Conservation (phyloP, 1,140 invertebrate species). For the Euborellia annulipes region DNA sequence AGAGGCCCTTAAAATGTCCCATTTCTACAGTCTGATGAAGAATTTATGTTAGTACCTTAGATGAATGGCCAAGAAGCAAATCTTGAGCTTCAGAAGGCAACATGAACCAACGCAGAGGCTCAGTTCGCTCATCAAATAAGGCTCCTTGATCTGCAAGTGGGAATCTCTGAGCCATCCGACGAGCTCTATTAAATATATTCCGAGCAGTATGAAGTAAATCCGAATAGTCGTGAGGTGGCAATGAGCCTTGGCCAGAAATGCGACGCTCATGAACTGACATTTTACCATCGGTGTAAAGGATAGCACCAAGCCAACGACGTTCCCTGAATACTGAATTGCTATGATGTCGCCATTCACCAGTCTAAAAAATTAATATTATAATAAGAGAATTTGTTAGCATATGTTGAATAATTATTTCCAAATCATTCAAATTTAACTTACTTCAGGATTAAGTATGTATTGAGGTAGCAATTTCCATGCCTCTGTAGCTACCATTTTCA, state of each 20-base stretch:
- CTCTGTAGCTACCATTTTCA: constrained; percentile 75
- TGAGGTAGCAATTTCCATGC: constrained; percentile 81
- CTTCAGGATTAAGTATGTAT: constrained; percentile 64
- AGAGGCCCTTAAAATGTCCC: too few relatives aligned
- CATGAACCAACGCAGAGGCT: constrained; percentile 71
- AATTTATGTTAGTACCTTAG: constrained; percentile 35
- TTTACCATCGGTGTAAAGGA: constrained; percentile 58
- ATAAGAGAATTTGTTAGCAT: too few relatives aligned
- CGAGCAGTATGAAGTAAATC: constrained; percentile 63
- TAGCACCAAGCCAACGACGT: constrained; percentile 63
- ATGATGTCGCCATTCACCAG: constrained; percentile 78
- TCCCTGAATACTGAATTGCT: constrained; percentile 61
- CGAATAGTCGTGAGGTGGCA: constrained; percentile 45
- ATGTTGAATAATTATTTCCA: too few relatives aligned
- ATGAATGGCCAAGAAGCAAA: constrained; percentile 48
- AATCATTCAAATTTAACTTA: too few relatives aligned
- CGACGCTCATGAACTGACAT: constrained; percentile 53
- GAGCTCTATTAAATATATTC: constrained; percentile 58
- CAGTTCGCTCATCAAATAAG: constrained; percentile 46
- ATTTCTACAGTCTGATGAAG: too few relatives aligned
- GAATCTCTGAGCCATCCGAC: constrained; percentile 49
- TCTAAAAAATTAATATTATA: constrained; percentile 29
- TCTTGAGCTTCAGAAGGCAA: constrained; percentile 60
- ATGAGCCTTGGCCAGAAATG: constrained; percentile 47
- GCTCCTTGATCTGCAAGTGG: constrained; percentile 56